These are phyloP conservation scores for Petrocephalus zakoni DNA, from an alignment of 2,113 vertebrate genomes.

Conservation along the genomic window DNA sequence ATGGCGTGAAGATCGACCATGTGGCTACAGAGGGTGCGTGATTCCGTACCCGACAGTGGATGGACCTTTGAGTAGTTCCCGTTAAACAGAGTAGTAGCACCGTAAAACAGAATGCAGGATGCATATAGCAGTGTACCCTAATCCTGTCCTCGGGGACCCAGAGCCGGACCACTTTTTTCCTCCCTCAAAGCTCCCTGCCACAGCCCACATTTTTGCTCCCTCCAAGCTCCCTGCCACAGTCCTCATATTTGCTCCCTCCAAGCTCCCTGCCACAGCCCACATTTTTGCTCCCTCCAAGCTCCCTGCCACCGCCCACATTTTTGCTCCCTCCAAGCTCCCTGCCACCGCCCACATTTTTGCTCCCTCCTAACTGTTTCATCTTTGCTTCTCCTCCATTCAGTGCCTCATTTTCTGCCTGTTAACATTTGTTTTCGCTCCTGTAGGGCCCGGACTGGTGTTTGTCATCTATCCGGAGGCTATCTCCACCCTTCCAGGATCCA, in stretches of 20 bases:
- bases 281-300: not conserved
- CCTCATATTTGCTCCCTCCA: too few species aligned
- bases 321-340: not conserved
- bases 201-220: too few species aligned
- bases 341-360: too few species aligned
- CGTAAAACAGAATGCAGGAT: not conserved
- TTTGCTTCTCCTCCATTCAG: not conserved
- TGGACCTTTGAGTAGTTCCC: not conserved
- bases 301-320: not conserved
- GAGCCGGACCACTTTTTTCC: too few species aligned
- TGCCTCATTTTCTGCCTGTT: not conserved
- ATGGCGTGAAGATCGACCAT: conserved; percentile 80
- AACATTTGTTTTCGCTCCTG: not conserved
- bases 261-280: too few species aligned
- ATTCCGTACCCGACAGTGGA: not conserved
- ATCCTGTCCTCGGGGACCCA: too few species aligned
- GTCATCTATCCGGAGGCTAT: conserved; percentile 98
- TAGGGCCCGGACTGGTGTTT: conserved; percentile 94
- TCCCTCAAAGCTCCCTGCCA: too few species aligned
- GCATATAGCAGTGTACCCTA: not conserved
- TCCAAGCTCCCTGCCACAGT: too few species aligned
- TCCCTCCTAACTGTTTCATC: not conserved
- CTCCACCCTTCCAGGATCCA: conserved; percentile 88
- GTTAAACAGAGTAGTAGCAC: too few species aligned
- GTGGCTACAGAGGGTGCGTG: conserved; percentile 89